These are phyloP conservation scores for Crossaster papposus DNA, from an alignment of 53 echinoderm and acorn worm genomes.

Conservation along the genomic window DNA sequence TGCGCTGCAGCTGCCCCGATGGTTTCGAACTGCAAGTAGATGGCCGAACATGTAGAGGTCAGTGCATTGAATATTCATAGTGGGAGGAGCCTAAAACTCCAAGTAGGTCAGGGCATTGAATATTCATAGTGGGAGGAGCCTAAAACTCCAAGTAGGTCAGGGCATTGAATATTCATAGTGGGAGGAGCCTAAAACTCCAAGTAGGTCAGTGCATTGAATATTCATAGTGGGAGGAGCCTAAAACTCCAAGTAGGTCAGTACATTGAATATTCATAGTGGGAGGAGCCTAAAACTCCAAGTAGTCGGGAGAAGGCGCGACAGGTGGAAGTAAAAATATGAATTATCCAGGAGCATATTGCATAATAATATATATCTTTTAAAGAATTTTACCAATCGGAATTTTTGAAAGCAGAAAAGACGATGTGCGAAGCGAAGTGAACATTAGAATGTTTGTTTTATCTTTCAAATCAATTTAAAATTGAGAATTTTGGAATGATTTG, in stretches of 20 bases:
- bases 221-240: slow-evolving; percentile 17
- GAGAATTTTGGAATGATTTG: too few relatives aligned
- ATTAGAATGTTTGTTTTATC: too few relatives aligned
- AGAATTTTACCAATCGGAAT: too few relatives aligned
- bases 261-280: too few relatives aligned
- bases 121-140: slow-evolving; percentile 26
- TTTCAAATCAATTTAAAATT: too few relatives aligned
- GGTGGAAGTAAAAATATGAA: too few relatives aligned
- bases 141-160: slow-evolving; percentile 60
- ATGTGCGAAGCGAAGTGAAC: too few relatives aligned
- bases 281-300: too few relatives aligned
- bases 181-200: slow-evolving; percentile 1
- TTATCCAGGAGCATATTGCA: too few relatives aligned
- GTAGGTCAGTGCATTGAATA: slow-evolving; percentile 65
- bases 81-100: slow-evolving; percentile 5
- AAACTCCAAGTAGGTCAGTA: not conserved
- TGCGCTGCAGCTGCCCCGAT: slow-evolving; percentile 89
- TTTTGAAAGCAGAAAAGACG: too few relatives aligned
- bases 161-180: slow-evolving; percentile 24
- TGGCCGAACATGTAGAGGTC: slow-evolving; percentile 91
- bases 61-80: slow-evolving; percentile 37
- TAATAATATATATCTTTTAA: too few relatives aligned
- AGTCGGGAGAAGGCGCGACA: too few relatives aligned
- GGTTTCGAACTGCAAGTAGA: slow-evolving; percentile 86
- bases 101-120: slow-evolving; percentile 63